Evolutionary conservation across 2,888 invertebrate genomes (phyloP), one percentile per base, ranked within the genome.

Genomic region (Euclidia mi): DNA sequence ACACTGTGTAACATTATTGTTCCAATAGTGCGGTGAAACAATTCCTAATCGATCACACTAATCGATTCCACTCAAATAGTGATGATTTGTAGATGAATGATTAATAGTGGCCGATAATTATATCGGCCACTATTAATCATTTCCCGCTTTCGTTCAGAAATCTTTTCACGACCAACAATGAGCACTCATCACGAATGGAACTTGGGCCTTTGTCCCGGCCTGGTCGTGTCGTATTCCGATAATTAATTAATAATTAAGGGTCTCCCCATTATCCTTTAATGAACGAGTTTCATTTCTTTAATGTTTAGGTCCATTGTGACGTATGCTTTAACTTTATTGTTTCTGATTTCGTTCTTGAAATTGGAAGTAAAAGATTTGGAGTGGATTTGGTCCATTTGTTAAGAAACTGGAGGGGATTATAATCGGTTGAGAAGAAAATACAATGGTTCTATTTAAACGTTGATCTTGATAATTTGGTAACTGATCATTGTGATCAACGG

Each of bases 231-330:
- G 68, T 79, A 69, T 72, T 64, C 78, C 71, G 75, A 79, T 82
- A 85, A 85, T 86, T 86, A 86, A 86, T 85, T 85, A 84, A 76
- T 85, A 85, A 85, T 85, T 81, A 84, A 81, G 79, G 77, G 63
- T 76, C 71, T 78, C 76, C 80, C 80, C 76, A 82, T 81, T 81
- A 79, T 79, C 79, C 76, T 72, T 74, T 81, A 78, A 76, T 77
- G 77, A 78, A 69, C 64, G 65, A 71, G 65, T 63, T 74, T 65
- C 67, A 67, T 71, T 74, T 65, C 69, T 66, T 71, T 71, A 75
- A 76, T 66, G 71, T 66, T 66, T 42, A 57, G 62, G 56, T 35
- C 58, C 63, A 58, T 65, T 65, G 52, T 71, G 56, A 66, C 71
- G 58, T 63, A 61, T 56, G 53, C 56, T 32, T 45, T 31, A 44